Evolutionary conservation across 2,888 invertebrate species (phyloP), one percentile per base, ranked within the genome.

Genomic region (Mesorhabditis sp.): DNA sequence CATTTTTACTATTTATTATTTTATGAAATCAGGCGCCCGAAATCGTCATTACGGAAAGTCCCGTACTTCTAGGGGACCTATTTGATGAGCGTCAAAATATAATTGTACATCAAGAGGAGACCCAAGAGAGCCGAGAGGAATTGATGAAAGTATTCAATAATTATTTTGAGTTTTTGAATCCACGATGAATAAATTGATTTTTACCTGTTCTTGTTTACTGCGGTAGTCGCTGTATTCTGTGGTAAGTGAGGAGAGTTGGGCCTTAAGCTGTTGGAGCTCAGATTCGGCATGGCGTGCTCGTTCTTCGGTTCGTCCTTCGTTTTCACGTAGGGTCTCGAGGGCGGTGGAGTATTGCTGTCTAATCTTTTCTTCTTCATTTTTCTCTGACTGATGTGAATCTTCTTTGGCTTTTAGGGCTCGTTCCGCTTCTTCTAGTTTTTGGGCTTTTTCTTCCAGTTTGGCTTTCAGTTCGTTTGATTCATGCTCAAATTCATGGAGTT

Each of bases 321-420:
- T 45, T 62, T 44, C 42, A 10, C n/a, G 44, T 45, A 43, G n/a
- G 15, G 69, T 71, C 67, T 74, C 72, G 44, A 74, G 62, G 42
- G 72, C 74, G 15, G 43, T 64, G 4, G 72, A 69, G 64, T 74
- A 74, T 42, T 74, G 74, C 28, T 74, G 71, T 44, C 74, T 74
- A 62, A 67, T 50, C n/a, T 50, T 50, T 50, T n/a, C 10, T 50
- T 50, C 28, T 2, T 28, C 28, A 50, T 13, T 50, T 50, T 50
- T 50, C 58, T 50, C 58, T 10, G 58, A 10, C 2, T 50, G 58
- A 50, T n/a, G n/a, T 2, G 58, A 50, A 50, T 50, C n/a, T 2
- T 50, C 7, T n/a, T 50, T 50, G 58, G 7, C 58, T 50, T 13
- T n/a, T 2, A 50, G n/a, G 7, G 58, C 44, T 67, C n/a, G 7